Base-by-base conservation (phyloP, 2,888 invertebrate genomes). In the Melieria picta region DNA sequence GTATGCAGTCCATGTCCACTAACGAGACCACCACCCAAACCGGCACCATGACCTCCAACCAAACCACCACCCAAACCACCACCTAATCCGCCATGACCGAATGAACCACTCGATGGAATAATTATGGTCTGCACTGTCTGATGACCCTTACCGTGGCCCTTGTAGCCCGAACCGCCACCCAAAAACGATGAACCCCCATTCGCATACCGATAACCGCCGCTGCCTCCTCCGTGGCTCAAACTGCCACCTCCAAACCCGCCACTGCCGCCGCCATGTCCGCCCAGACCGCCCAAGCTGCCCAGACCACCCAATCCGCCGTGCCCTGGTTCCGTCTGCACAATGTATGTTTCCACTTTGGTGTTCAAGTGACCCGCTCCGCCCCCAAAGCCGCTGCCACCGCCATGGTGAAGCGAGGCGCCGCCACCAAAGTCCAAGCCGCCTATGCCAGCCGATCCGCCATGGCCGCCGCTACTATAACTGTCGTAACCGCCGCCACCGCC, bases 341-440 rank as follows among this genome's bases (percentile, higher is more conserved):
- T 77, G 7, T 79, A 82, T 0, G 82, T 82, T 45, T 82, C 82
- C 47, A 82, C 79, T 74, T 82, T 82, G 57, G 80, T 81, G 4
- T 69, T 72, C 42, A 72, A 61, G 61, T 55, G 48, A 47, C 73
- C 68, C 69, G 9, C 72, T 71, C 6, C 69, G 72, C 52, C 68
- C 5, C 71, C 69, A 10, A 68, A 71, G 43, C 46, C 75, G 7
- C 69, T 69, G 47, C 68, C 68, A 5, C 65, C 60, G 42, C 72
- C 65, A 9, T 47, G 55, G 11, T 67, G 71, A 56, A 60, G 56
- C 11, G 16, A 57, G 10, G 65, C 65, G 9, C 69, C 50, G 9
- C 60, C 56, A 52, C 71, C 75, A 70, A 74, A 73, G 63, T 76
- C 76, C 48, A 78, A 78, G 56, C 72, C 75, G 68, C 78, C 77